Percentiles rank a stretch among this genome's conserved stretches.
Conservation (phyloP, 2,797 vertebrate species). For the Tenualosa ilisha region DNA sequence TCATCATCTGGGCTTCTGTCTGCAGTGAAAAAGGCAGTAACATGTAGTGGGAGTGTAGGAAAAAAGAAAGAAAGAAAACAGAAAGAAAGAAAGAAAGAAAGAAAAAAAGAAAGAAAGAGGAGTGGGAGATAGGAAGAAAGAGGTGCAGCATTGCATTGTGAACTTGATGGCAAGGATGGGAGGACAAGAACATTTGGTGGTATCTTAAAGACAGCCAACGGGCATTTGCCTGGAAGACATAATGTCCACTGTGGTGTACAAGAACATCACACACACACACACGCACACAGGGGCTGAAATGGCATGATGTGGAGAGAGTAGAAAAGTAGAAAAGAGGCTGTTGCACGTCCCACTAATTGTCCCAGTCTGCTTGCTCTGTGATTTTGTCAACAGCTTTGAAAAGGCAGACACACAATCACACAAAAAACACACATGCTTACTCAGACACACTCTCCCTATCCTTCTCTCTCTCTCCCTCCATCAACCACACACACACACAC, state of each 20-base stretch:
- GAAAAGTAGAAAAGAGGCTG: conserved; percentile 23
- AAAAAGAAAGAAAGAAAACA: not conserved
- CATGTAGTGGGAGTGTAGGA: not conserved
- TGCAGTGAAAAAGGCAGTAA: not conserved
- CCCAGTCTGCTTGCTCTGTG: conserved; percentile 67
- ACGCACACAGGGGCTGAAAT: conserved; percentile 50
- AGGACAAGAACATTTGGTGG: conserved; percentile 38
- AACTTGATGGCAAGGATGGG: not conserved
- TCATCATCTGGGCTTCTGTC: not conserved
- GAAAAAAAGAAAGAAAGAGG: not conserved
- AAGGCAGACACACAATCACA: conserved; percentile 55
- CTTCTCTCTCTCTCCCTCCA: not conserved
- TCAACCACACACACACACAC: conserved; percentile 25
- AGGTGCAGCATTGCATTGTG: not conserved
- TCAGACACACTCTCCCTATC: not conserved
- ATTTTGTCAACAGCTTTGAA: conserved; percentile 79
- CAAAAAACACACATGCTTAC: not conserved
- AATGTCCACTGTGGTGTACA: conserved; percentile 51
- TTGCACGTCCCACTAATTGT: conserved; percentile 73
- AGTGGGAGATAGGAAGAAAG: not conserved
- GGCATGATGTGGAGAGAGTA: conserved; percentile 42
- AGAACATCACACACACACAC: conserved; percentile 9
- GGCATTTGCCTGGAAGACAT: conserved; percentile 50
- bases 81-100: not conserved
- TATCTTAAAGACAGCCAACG: conserved; percentile 39